Evolutionary conservation across 2,888 invertebrate genomes (phyloP).

Genomic region (Boloria selene): DNA sequence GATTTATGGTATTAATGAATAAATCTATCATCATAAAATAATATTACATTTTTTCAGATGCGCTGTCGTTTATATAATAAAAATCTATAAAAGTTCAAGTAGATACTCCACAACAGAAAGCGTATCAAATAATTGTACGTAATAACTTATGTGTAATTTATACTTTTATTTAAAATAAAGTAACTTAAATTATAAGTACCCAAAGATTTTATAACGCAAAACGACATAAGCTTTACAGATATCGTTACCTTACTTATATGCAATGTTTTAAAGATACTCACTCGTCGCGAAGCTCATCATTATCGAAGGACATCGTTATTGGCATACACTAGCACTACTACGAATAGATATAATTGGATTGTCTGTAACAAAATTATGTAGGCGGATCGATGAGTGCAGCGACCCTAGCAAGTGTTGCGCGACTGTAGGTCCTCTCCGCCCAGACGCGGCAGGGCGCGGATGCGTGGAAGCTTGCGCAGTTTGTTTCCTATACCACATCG

Average conservation of each 20-base stretch:
- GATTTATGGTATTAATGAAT: neutral
- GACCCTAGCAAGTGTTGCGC: conserved; percentile 57
- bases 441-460: conserved; percentile 58
- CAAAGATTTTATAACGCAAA: too few relatives aligned
- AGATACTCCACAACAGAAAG: too few relatives aligned
- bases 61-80: too few relatives aligned
- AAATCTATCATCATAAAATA: neutral
- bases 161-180: too few relatives aligned
- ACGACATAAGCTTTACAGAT: neutral
- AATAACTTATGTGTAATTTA: too few relatives aligned
- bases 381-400: conserved; percentile 65
- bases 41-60: too few relatives aligned
- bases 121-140: too few relatives aligned
- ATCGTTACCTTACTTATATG: neutral
- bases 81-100: too few relatives aligned
- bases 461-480: conserved; percentile 50
- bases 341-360: conserved; percentile 44
- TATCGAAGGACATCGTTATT: conserved; percentile 81
- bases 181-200: too few relatives aligned
- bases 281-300: conserved; percentile 87
- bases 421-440: conserved; percentile 64
- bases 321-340: conserved; percentile 54
- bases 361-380: conserved; percentile 42
- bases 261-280: conserved; percentile 71
- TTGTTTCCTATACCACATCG: conserved; percentile 13